These are phyloP conservation scores for Panurus biarmicus DNA, from an alignment of 2,113 vertebrate species.

Conservation along the genomic window DNA sequence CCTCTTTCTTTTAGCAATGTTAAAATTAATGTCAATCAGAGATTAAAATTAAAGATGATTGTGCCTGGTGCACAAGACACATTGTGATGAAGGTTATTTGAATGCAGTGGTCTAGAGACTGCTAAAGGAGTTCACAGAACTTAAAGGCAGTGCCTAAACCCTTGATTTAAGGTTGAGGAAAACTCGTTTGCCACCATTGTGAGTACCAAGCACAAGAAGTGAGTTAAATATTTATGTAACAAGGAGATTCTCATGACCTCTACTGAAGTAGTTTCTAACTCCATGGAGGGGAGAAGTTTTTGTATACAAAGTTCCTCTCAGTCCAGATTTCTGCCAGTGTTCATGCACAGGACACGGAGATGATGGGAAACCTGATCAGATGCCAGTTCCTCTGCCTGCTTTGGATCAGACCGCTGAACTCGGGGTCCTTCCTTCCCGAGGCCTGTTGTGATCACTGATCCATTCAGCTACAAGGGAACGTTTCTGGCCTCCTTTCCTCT, in stretches of 20 bases:
- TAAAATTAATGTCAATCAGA: not conserved
- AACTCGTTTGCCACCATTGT: not conserved
- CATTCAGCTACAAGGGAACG: not conserved
- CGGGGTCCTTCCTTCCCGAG: accelerated
- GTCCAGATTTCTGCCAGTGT: not conserved
- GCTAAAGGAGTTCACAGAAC: not conserved
- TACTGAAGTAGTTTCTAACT: not conserved
- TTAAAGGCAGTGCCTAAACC: not conserved
- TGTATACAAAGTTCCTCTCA: not conserved
- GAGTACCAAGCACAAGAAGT: not conserved
- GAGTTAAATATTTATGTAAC: not conserved
- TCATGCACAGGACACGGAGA: not conserved
- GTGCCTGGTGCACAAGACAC: not conserved
- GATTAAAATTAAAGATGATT: not conserved
- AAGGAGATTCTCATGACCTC: not conserved
- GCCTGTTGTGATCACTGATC: not conserved
- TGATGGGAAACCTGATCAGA: not conserved
- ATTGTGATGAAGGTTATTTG: not conserved
- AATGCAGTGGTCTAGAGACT: not conserved
- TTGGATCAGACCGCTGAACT: not conserved
- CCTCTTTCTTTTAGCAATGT: not conserved
- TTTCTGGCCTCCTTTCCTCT: not conserved
- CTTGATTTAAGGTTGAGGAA: not conserved
- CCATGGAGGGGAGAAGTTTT: not conserved
- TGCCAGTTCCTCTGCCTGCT: not conserved